Evolutionary conservation across 2,888 invertebrate species (phyloP).

Genomic region (Drosophila prolongata): DNA sequence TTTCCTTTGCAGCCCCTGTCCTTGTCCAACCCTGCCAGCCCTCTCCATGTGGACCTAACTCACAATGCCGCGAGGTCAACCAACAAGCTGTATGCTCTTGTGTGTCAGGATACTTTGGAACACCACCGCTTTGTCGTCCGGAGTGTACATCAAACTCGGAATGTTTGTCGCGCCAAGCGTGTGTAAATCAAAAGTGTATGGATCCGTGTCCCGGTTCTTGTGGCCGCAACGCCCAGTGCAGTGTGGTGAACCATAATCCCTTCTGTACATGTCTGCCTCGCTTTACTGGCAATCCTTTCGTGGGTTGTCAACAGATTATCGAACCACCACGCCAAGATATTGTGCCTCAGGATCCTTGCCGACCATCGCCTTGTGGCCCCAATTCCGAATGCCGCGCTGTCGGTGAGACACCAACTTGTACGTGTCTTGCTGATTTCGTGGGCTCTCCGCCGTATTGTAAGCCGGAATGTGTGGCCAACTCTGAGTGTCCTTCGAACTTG

Average conservation of each 20-base stretch:
- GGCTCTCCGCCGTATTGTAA: conserved; percentile 90
- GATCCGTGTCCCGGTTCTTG: conserved; percentile 89
- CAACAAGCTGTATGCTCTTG: conserved; percentile 91
- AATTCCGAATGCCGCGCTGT: conserved; percentile 88
- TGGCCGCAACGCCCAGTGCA: conserved; percentile 87
- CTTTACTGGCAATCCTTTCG: conserved; percentile 91
- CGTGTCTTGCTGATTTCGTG: conserved; percentile 89
- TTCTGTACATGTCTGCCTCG: conserved; percentile 90
- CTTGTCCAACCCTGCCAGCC: conserved; percentile 86
- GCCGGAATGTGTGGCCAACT: conserved; percentile 90
- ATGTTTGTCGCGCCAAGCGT: conserved; percentile 88
- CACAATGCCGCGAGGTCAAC: conserved; percentile 89
- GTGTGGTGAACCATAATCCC: conserved; percentile 89
- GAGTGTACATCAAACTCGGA: conserved; percentile 90
- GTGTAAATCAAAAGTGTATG: conserved; percentile 89
- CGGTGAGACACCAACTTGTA: conserved; percentile 89
- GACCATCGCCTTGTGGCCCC: conserved; percentile 90
- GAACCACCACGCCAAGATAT: conserved; percentile 81
- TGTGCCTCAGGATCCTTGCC: conserved; percentile 86
- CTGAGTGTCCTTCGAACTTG: conserved; percentile 89
- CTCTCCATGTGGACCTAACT: conserved; percentile 91
- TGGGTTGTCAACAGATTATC: conserved; percentile 88
- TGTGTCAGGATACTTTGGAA: conserved; percentile 87
- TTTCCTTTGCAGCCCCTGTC: conserved; percentile 76
- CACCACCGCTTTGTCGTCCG: conserved; percentile 91